phyloP scores from a whole-genome alignment of 2,113 vertebrate species.

The Aleadryas rufinucha region DNA sequence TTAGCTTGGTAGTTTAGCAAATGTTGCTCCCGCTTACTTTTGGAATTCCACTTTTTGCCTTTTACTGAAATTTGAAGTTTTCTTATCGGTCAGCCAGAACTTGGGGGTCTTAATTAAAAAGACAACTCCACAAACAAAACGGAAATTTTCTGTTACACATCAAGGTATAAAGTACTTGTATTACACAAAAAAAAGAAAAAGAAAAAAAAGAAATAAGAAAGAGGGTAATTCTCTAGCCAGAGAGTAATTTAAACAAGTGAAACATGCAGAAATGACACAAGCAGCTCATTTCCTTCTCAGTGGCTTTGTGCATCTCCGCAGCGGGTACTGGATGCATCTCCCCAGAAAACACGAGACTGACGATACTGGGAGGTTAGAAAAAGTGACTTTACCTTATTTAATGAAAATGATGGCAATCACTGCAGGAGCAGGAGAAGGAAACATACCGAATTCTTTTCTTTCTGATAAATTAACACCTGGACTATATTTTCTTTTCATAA shows the following conservation, averaged over 20 bases:
- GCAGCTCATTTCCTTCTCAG: slow-evolving; percentile 8
- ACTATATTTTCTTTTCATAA: slow-evolving; percentile 71
- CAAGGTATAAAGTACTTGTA: not conserved
- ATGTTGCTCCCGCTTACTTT: slow-evolving; percentile 76
- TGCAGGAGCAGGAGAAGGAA: slow-evolving; percentile 6
- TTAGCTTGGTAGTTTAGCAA: slow-evolving; percentile 81
- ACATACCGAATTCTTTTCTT: slow-evolving; percentile 46
- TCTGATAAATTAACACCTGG: slow-evolving; percentile 73
- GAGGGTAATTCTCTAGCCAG: not conserved
- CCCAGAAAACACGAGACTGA: not conserved
- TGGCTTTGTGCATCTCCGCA: not conserved
- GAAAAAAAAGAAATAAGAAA: too few relatives aligned
- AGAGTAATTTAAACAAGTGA: not conserved
- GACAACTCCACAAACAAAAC: not conserved
- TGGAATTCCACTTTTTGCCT: slow-evolving; percentile 75
- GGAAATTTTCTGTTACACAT: not conserved
- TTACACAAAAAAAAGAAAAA: too few relatives aligned
- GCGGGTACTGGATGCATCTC: not conserved
- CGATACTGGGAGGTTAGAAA: not conserved
- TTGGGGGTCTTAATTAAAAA: slow-evolving; percentile 9
- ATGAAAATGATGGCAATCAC: slow-evolving; percentile 32
- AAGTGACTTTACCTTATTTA: slow-evolving; percentile 53
- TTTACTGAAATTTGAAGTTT: slow-evolving; percentile 66
- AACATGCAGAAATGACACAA: slow-evolving; percentile 10
- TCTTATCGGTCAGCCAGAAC: slow-evolving; percentile 18